Evolutionary conservation across 1,140 invertebrate genomes (phyloP).

Genomic region (Hyles vespertilio): DNA sequence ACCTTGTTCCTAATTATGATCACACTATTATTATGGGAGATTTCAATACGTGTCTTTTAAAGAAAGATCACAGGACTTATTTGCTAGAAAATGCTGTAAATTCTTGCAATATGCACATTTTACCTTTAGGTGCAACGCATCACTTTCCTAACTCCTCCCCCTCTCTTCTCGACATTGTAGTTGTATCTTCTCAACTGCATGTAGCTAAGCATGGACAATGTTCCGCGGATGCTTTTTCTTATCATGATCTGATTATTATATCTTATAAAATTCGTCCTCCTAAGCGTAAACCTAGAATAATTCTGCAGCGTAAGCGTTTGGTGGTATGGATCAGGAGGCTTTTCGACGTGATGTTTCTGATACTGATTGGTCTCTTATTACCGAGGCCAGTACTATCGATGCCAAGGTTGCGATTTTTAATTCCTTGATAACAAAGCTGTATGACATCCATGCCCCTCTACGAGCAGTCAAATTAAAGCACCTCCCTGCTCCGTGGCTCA

Average conservation of each 20-base stretch:
- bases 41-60: background rate
- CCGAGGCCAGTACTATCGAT: background rate
- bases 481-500: slow-evolving; percentile 2
- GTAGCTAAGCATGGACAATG: slow-evolving; percentile 11
- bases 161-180: slow-evolving; percentile 7
- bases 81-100: background rate
- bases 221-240: slow-evolving; percentile 12
- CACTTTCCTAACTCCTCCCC: slow-evolving; percentile 11
- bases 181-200: slow-evolving; percentile 8
- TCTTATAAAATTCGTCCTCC: slow-evolving; percentile 13
- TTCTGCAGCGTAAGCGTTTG: slow-evolving; percentile 14
- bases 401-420: slow-evolving; percentile 10
- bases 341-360: slow-evolving; percentile 1
- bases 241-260: slow-evolving; percentile 12
- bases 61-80: background rate
- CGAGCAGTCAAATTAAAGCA: slow-evolving; percentile 7
- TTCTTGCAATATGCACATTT: slow-evolving; percentile 1
- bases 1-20: slow-evolving; percentile 3
- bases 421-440: slow-evolving; percentile 4
- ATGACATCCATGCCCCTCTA: slow-evolving; percentile 13
- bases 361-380: slow-evolving; percentile 8
- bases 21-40: background rate
- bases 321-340: slow-evolving; percentile 1
- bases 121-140: slow-evolving; percentile 8
- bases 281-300: slow-evolving; percentile 10